A percentile compares a stretch with the other conserved stretches of the same genome.
Conservation (phyloP, 2,888 invertebrate genomes). For the Unio pictorum region DNA sequence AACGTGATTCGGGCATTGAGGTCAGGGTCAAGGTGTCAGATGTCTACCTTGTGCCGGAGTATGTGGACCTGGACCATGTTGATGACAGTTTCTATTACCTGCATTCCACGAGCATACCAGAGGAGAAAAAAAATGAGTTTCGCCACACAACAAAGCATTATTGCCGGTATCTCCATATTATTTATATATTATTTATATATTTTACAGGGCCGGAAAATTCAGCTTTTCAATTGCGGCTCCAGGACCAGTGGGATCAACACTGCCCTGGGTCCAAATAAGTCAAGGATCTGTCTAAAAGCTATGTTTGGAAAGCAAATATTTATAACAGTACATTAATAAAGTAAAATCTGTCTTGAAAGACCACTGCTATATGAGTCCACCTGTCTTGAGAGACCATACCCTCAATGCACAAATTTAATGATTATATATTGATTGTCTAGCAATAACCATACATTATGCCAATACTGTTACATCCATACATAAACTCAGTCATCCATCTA, state of each 20-base stretch:
- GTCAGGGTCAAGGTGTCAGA: constrained; percentile 63
- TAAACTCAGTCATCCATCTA: no score
- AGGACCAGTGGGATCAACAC: neutral
- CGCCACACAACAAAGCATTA: constrained; percentile 47
- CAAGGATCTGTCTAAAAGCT: neutral
- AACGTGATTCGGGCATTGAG: constrained; percentile 61
- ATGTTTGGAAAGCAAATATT: neutral
- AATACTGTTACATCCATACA: no score
- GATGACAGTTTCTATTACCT: constrained; percentile 61
- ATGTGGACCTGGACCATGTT: constrained; percentile 61
- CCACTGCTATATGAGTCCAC: no score
- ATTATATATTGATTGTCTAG: no score
- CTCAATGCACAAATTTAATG: no score
- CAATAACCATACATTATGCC: no score
- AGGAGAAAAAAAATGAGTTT: constrained; percentile 7
- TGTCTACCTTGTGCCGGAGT: constrained; percentile 65
- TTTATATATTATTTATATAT: neutral
- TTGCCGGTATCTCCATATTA: constrained; percentile 59
- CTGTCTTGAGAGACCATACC: no score
- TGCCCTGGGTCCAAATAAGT: neutral
- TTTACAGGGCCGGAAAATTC: neutral
- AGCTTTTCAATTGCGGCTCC: neutral
- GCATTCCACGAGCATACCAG: constrained; percentile 6
- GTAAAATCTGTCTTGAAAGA: no score
- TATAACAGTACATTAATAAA: no score